Base-by-base conservation (phyloP, 2,888 invertebrate species). In the Chrysina gloriosa region DNA sequence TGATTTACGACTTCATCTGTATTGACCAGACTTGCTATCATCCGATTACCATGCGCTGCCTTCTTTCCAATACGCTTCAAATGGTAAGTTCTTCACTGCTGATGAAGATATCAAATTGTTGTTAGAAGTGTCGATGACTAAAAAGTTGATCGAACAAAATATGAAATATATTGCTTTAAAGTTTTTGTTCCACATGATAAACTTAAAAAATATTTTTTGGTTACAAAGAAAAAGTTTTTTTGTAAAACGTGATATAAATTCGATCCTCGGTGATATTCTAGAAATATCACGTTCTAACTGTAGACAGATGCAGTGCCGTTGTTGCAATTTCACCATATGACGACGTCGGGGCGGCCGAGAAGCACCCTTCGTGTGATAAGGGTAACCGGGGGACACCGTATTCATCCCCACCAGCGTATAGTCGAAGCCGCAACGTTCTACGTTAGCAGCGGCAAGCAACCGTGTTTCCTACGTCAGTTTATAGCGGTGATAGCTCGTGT, bases 381-480 rank as follows among this genome's bases (percentile, higher is more conserved):
- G 58, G 58, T 61, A 42, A 42, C 42, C 58, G 42, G 58, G 58
- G 58, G 42, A 61, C 36, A 39, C 39, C 45, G 45, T 42, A 42
- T 42, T 27, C 58, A 61, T 61, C 58, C 58, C 58, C 58, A 61
- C 58, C 58, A 61, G 23, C n/a, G 25, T 25, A 27, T 6, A 45
- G 58, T 61, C 29, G 39, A 29, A 27, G 27, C 58, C 42, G 27
- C 42, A 61, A 42, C 42, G 42, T 61, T 42, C 42, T 27, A 14
- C 42, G 42, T 42, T 27, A 42, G 42, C 27, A 61, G 42, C 58
- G 27, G 42, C 58, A 61, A 29, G 36, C 27, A 36, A 27, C 42
- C 58, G 58, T 61, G 58, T 61, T 61, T 42, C 16, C 42, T 42
- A 61, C 58, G 58, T 42, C 58, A 61, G 58, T 61, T 42, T 61